phyloP scores from a whole-genome alignment of 2,113 vertebrate species.

The Dendrocopos noguchii region DNA sequence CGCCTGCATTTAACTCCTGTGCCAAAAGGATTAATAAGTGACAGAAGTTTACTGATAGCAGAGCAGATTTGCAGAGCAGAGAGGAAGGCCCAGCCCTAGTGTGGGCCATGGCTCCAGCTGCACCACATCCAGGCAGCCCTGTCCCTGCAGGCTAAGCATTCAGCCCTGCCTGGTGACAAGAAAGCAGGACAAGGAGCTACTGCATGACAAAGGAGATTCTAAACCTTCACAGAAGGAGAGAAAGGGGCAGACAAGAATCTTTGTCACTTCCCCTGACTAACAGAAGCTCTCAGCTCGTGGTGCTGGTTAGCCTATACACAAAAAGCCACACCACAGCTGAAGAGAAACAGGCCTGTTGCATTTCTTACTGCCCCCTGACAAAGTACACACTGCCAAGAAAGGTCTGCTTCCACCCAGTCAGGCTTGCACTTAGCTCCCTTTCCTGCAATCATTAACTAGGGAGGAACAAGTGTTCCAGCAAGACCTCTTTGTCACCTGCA shows the following conservation, averaged over 20 bases:
- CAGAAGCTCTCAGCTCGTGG: neutral
- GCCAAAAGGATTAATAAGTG: constrained; percentile 4
- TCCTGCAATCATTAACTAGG: constrained; percentile 54
- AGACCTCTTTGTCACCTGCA: neutral
- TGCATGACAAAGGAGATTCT: neutral
- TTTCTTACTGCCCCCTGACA: neutral
- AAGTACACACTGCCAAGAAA: neutral
- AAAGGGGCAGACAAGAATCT: neutral
- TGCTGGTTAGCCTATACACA: neutral
- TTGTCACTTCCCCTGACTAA: neutral
- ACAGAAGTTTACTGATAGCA: constrained; percentile 33
- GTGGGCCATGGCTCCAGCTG: neutral
- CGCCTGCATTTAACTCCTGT: neutral
- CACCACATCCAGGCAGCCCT: neutral
- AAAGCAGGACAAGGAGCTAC: neutral
- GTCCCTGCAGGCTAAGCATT: neutral
- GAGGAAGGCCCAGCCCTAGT: constrained; percentile 19
- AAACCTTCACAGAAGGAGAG: neutral
- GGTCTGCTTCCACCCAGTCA: neutral
- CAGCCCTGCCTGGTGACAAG: neutral
- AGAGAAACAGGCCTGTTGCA: neutral
- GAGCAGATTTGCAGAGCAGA: neutral
- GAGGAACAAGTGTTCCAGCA: neutral
- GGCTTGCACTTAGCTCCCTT: constrained; percentile 6
- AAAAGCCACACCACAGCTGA: neutral